Percentiles rank a stretch among this genome's conserved stretches.
Conservation (phyloP, 2,113 vertebrate genomes). For the Lethenteron reissneri region DNA sequence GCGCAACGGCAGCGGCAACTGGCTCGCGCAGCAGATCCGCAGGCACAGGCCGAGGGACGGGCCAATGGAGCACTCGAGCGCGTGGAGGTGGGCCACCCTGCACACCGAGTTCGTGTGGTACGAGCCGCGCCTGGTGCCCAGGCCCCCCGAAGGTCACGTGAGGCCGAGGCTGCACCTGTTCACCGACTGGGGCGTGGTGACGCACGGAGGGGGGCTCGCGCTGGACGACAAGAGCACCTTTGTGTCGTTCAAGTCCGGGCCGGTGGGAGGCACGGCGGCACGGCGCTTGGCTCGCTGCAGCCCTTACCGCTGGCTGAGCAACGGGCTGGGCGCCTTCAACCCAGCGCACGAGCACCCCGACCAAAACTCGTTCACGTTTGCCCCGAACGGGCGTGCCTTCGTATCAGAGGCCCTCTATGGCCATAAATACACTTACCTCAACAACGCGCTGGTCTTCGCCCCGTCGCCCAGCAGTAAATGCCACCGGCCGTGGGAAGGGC, state of each 20-base stretch:
- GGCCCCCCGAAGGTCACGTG: slow-evolving; percentile 40
- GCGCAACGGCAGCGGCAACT: slow-evolving; percentile 75
- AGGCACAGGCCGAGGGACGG: slow-evolving; percentile 80
- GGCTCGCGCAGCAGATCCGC: slow-evolving; percentile 80
- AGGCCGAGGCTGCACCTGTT: slow-evolving; percentile 55
- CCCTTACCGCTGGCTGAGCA: slow-evolving; percentile 74
- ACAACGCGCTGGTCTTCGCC: slow-evolving; percentile 74
- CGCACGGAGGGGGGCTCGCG: slow-evolving; percentile 62
- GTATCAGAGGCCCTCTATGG: slow-evolving; percentile 92
- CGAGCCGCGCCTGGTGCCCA: slow-evolving; percentile 35
- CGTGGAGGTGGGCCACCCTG: slow-evolving; percentile 79
- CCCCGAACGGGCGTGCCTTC: slow-evolving; percentile 85
- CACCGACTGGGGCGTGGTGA: slow-evolving; percentile 92
- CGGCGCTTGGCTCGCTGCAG: slow-evolving; percentile 81
- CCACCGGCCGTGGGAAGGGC: slow-evolving; percentile 88
- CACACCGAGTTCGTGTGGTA: slow-evolving; percentile 96
- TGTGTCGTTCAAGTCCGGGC: slow-evolving; percentile 85
- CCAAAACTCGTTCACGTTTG: slow-evolving; percentile 95
- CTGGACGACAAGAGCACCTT: slow-evolving; percentile 57
- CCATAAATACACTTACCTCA: slow-evolving; percentile 73
- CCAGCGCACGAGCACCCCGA: slow-evolving; percentile 88
- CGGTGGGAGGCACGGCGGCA: slow-evolving; percentile 66
- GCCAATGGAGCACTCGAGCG: slow-evolving; percentile 69
- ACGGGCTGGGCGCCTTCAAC: slow-evolving; percentile 81
- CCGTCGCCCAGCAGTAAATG: slow-evolving; percentile 79